Conservation (phyloP, 2,888 invertebrate genomes). For the Heliothis peltigera region DNA sequence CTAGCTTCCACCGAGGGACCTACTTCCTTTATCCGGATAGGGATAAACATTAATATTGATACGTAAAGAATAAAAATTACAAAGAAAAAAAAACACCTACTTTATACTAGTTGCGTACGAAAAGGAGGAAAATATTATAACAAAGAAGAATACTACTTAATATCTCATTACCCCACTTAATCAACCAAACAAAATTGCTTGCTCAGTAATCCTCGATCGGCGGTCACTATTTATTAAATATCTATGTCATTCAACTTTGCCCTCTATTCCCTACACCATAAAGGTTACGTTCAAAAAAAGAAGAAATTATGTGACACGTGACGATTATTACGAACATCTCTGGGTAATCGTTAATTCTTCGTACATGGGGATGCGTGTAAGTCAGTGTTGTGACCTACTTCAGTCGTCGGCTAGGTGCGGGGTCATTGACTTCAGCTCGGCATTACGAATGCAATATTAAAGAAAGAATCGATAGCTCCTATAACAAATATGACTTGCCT, state of each 20-base stretch:
- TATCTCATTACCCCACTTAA: conserved; percentile 13
- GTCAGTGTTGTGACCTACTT: conserved; percentile 61
- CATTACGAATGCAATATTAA: conserved; percentile 55
- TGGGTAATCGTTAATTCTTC: conserved; percentile 18
- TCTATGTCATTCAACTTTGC: conserved; percentile 29
- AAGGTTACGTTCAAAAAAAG: conserved; percentile 13
- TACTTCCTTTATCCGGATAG: too few relatives aligned
- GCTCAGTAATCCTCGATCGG: conserved; percentile 24
- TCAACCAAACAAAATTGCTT: conserved; percentile 35
- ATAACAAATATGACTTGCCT: conserved; percentile 23
- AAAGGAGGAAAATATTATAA: neutral
- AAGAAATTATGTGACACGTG: conserved; percentile 48
- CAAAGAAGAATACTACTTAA: conserved; percentile 1
- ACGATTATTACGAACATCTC: conserved; percentile 21
- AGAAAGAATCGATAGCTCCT: conserved; percentile 48
- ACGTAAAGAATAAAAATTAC: too few relatives aligned
- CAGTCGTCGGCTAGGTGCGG: conserved; percentile 30
- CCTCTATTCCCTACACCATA: conserved; percentile 17
- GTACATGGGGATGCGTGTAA: conserved; percentile 49
- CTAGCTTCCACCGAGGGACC: too few relatives aligned
- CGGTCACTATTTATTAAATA: neutral
- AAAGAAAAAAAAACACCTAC: neutral
- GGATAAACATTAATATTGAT: too few relatives aligned
- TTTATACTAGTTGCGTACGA: neutral
- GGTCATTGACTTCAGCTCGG: conserved; percentile 58